Evolutionary conservation across 2,113 vertebrate genomes (phyloP), one percentile per base, ranked within the genome.

Genomic region (Lota lota): DNA sequence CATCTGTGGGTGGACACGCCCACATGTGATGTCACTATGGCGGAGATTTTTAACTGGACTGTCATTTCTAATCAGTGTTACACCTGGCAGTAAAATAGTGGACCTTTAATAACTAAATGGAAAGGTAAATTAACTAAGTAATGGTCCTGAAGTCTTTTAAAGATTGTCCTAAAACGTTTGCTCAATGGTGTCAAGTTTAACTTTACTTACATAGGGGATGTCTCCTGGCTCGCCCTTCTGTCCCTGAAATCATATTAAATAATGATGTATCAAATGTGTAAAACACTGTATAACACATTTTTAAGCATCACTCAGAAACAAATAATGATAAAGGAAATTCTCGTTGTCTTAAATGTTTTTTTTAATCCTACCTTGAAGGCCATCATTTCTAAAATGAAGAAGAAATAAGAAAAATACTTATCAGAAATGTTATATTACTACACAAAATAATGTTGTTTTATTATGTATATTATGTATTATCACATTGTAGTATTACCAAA

Each of bases 161-260:
- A 61, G 59, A 22, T 22, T 22, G 20, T 47, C 0, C 8, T 12
- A 47, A 47, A 47, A 14, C 0, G 40, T 47, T 47, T 47, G 40
- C 40, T 47, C 7, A 47, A 14, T 47, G 40, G 8, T 47, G 7
- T 47, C 40, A 47, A 47, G 28, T 5, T 20, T 5, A 6, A 16
- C 40, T 4, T 53, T 18, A 95, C 96, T 95, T 91, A 99, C 97
- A 80, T 94, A 86, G 71, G 96, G 97, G 50, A 99, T 95, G 79
- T 96, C 85, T 78, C 97, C 97, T 67, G 97, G 97, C 81, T 99
- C 97, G 69, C 97, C 97, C 90, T 99, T 99, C 85, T 98, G 90
- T 53, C 97, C 97, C 97, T 99, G 33, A 14, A 63, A 72, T 50
- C 22, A 53, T 68, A 78, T 22, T 0, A 11, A 24, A 54, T 51